Evolutionary conservation across 2,113 vertebrate species (phyloP).

Genomic region (Ctenomys sociabilis): DNA sequence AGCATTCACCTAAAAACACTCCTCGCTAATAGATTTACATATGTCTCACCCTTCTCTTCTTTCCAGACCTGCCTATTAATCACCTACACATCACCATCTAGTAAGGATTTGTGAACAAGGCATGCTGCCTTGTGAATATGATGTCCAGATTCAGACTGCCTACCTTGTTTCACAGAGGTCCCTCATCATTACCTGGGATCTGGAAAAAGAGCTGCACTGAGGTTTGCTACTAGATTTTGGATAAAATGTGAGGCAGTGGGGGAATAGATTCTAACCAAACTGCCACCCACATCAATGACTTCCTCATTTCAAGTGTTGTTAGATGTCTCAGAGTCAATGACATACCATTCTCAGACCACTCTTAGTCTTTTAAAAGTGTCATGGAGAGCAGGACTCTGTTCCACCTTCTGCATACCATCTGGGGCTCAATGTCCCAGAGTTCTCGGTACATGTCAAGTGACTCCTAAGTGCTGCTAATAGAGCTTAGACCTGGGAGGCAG

Average conservation of each 20-base stretch:
- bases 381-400: not conserved
- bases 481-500: not conserved
- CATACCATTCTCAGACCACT: not conserved
- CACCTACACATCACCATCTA: not conserved
- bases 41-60: not conserved
- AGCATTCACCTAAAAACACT: not conserved
- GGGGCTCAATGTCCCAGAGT: not conserved
- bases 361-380: slow-evolving; percentile 31
- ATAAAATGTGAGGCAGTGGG: not conserved
- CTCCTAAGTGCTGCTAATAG: slow-evolving; percentile 37
- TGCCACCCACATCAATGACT: not conserved
- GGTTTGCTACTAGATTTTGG: not conserved
- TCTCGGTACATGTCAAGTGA: slow-evolving; percentile 54
- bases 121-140: not conserved
- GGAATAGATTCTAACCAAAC: not conserved
- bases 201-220: not conserved
- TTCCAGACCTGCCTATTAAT: not conserved
- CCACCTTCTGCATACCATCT: not conserved
- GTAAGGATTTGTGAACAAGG: not conserved
- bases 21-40: not conserved
- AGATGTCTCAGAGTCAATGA: not conserved
- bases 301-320: slow-evolving; percentile 3
- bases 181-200: not conserved
- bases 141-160: not conserved
- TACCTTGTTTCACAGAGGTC: not conserved